Evolutionary conservation across 1,140 invertebrate genomes (phyloP), one percentile per base, ranked within the genome.

Genomic region (Sesamia nonagrioides): DNA sequence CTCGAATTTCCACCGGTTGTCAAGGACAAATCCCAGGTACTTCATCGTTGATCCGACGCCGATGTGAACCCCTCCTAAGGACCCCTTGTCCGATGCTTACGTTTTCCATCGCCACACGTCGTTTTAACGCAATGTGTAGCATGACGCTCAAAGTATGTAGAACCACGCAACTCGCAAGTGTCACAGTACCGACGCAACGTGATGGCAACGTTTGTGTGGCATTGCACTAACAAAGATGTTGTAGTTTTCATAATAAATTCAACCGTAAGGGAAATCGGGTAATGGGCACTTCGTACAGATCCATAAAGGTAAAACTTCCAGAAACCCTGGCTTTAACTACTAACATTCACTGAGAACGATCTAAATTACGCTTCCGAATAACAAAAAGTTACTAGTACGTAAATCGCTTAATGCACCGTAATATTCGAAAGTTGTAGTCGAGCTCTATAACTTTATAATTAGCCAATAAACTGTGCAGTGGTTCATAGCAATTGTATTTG

Each of bases 341-440:
- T 35, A 4, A 63, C 6, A 42, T 15, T 18, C n/a, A 17, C n/a
- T 37, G 54, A 42, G 40, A 66, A 66, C n/a, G 42, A 21, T 42
- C 37, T 66, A 18, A 42, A 18, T 66, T 66, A 66, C 17, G 37
- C 37, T 66, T 17, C 11, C 6, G 40, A n/a, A 63, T 9, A n/a
- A 40, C 18, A 35, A 66, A 66, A 66, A 66, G 37, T 37, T 66
- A 60, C 56, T 35, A 66, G 42, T 66, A 63, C 35, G 60, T 63
- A 63, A 63, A 63, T 63, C 60, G 60, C 60, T 63, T 63, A 63
- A 63, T 63, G 35, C 60, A n/a, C 60, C 37, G 35, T 66, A 66
- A 66, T 66, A 42, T 66, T 66, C 61, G 21, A 18, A 66, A 66
- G 61, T 66, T 66, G 37, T 42, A 13, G 6, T 42, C 61, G 37